A percentile compares a stretch with the other conserved stretches of the same genome.
These are phyloP conservation scores for Caenorhabditis panamensis DNA, from an alignment of 2,888 invertebrate genomes.

Conservation along the genomic window DNA sequence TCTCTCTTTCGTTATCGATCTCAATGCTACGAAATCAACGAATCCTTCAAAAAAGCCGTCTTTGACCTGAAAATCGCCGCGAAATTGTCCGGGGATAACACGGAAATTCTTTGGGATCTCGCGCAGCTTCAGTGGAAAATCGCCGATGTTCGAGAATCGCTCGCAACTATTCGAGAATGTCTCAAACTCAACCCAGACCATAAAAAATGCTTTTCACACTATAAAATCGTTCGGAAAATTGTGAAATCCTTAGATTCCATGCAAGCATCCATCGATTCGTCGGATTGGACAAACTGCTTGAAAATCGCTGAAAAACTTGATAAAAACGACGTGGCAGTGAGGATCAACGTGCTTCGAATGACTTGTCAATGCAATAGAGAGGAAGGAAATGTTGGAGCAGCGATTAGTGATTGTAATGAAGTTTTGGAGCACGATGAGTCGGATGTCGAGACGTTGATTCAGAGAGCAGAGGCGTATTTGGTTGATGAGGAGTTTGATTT, in stretches of 20 bases:
- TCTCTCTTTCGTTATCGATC: conserved; percentile 19
- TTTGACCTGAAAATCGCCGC: conserved; percentile 40
- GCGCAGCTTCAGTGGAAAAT: conserved; percentile 33
- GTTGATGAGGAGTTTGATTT: conserved; percentile 93
- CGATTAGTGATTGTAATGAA: conserved; percentile 88
- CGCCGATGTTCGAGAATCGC: conserved; percentile 25
- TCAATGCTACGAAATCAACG: conserved; percentile 18
- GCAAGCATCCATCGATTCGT: conserved; percentile 19
- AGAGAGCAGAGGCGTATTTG: conserved; percentile 93
- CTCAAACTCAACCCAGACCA: conserved; percentile 98
- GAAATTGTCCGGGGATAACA: conserved; percentile 36
- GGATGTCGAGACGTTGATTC: conserved; percentile 88
- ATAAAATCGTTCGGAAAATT: conserved; percentile 95
- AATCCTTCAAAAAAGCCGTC: conserved; percentile 31
- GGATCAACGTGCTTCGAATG: conserved; percentile 86
- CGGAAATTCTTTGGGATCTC: conserved; percentile 28
- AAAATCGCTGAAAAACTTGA: conserved; percentile 85
- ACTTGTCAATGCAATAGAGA: conserved; percentile 87
- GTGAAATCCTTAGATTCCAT: conserved; percentile 82
- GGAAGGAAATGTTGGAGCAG: conserved; percentile 87
- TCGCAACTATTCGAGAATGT: conserved; percentile 94
- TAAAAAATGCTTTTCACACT: conserved; percentile 94
- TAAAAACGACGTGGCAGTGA: conserved; percentile 85
- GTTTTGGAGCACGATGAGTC: conserved; percentile 88
- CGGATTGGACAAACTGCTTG: conserved; percentile 85